phyloP scores from a whole-genome alignment of 2,113 vertebrate genomes.

The Xerus inauris region DNA sequence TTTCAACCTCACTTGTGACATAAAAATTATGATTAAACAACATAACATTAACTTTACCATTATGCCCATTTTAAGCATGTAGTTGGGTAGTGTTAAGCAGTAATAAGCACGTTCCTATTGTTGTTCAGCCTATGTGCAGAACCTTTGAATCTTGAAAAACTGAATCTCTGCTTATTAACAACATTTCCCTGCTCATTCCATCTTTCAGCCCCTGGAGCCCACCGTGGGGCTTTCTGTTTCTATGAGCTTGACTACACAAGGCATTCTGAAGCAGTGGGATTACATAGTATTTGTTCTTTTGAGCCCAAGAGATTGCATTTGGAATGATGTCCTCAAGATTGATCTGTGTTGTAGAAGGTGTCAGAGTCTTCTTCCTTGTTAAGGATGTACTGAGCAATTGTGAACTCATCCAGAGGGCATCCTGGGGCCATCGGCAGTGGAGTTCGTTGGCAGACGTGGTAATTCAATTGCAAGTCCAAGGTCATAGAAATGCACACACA shows the following conservation, averaged over 20 bases:
- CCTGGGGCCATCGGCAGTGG: too few relatives aligned
- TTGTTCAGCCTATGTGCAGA: background rate
- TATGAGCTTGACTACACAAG: background rate
- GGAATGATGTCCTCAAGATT: too few relatives aligned
- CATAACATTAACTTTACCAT: background rate
- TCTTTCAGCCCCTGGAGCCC: background rate
- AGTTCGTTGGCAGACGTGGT: too few relatives aligned
- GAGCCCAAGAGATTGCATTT: background rate
- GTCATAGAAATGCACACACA: too few relatives aligned
- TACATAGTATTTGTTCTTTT: background rate
- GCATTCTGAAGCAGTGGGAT: background rate
- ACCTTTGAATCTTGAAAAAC: background rate
- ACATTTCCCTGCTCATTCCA: accelerated
- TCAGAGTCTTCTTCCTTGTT: background rate
- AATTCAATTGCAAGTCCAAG: too few relatives aligned
- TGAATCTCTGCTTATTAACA: background rate
- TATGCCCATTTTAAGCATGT: background rate
- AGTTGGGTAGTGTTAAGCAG: too few relatives aligned
- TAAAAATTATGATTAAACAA: background rate
- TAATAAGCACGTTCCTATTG: accelerated
- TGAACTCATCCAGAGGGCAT: too few relatives aligned
- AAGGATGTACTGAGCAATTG: too few relatives aligned
- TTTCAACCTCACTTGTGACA: background rate
- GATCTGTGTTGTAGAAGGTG: accelerated
- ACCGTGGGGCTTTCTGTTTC: background rate